Evolutionary conservation across 2,888 invertebrate genomes (phyloP).

Genomic region (Amphipyra berbera): DNA sequence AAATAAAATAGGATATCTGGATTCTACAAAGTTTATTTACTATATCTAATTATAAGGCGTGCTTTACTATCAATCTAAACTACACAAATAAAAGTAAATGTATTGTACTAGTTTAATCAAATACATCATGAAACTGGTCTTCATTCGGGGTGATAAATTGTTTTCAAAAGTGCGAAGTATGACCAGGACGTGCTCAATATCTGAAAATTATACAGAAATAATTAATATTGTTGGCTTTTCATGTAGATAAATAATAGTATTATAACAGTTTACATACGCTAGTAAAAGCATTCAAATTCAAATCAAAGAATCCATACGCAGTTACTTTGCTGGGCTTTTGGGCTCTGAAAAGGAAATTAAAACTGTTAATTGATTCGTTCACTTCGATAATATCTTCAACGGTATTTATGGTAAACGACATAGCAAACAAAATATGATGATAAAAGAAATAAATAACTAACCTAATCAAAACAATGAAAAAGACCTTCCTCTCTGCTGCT

Average conservation of each 20-base stretch:
- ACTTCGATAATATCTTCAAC: too few relatives aligned
- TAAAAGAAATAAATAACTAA: not conserved
- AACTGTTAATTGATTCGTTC: not conserved
- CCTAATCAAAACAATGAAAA: slow-evolving; percentile 41
- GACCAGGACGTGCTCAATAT: slow-evolving; percentile 53
- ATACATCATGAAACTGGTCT: not conserved
- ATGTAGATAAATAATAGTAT: not conserved
- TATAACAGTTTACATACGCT: slow-evolving; percentile 24
- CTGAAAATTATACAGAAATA: slow-evolving; percentile 25
- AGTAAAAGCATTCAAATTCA: slow-evolving; percentile 33
- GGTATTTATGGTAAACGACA: too few relatives aligned
- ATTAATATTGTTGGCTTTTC: not conserved
- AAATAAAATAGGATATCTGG: not conserved
- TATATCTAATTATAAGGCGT: not conserved
- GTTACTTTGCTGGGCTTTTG: slow-evolving; percentile 39
- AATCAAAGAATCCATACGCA: slow-evolving; percentile 38
- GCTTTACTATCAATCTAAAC: not conserved
- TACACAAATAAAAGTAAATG: too few relatives aligned
- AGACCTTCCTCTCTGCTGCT: slow-evolving; percentile 22
- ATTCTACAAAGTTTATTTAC: slow-evolving; percentile 18
- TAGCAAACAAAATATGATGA: too few relatives aligned
- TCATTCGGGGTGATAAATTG: slow-evolving; percentile 41
- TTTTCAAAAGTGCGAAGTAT: slow-evolving; percentile 49
- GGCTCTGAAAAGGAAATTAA: slow-evolving; percentile 28
- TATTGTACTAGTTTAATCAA: too few relatives aligned